Evolutionary conservation across 2,113 vertebrate genomes (phyloP), one percentile per base, ranked within the genome.

Genomic region (Toxostoma redivivum): DNA sequence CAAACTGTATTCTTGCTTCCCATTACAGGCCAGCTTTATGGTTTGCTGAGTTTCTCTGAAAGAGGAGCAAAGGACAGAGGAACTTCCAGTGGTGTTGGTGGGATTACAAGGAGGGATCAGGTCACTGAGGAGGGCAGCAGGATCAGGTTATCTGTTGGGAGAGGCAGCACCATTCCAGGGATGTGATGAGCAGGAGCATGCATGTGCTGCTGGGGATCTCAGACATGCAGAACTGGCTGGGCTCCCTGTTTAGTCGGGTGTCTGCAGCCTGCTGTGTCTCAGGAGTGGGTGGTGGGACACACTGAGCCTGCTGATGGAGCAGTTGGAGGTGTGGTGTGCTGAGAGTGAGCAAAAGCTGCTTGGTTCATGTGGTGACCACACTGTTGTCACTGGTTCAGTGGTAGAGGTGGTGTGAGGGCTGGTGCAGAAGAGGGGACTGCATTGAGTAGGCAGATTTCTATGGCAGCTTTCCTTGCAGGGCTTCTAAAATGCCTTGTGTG

Each of bases 341-440:
- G 31, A 31, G 38, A 87, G 82, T 5, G 35, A 82, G 42, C 18
- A 57, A 7, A 28, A 74, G 28, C 45, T 56, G 51, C 0, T 0
- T 22, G 57, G 38, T 33, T 35, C 18, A 0, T 4, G 18, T 33
- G 47, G 18, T 35, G 65, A 50, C 20, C 4, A 0, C 18, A 0
- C 18, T 40, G 45, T 2, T 45, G 42, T 20, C 65, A 1, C 70
- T 42, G 51, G 21, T 14, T 58, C 0, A 2, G 44, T 10, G 57
- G 7, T 16, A 11, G 6, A 67, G 10, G 45, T 31, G 42, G 1
- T 35, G 15, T 71, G 53, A 62, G 18, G 37, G 50, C 16, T 51
- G 50, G 8, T 25, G 42, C 50, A 51, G 82, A 61, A 37, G 40
- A 56, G 53, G 31, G 42, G 12, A 10, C 22, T 60, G 11, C 0